Evolutionary conservation across 2,797 vertebrate genomes (phyloP), one percentile per base, ranked within the genome.

Genomic region (Synanceia verrucosa): DNA sequence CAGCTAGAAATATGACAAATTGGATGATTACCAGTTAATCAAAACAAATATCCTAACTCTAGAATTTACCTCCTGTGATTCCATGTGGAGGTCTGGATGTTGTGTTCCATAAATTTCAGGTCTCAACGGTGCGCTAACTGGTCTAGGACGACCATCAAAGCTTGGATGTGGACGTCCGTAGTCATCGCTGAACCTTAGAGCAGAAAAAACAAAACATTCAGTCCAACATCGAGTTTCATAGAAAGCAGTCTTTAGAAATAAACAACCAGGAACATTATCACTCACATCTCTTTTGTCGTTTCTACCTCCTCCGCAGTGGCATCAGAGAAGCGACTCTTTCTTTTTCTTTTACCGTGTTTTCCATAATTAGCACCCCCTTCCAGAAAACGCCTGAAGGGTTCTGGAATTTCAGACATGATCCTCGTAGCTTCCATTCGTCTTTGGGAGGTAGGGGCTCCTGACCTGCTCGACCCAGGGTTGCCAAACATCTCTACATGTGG

Each of bases 271-370:
- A 16, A 26, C 2, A 53, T 51, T 1, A 60, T 60, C 48, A 82
- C 92, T 91, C 67, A 95, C 94, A 86, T 90, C 13, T 70, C 68
- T 10, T 85, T 89, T 13, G 88, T 80, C 4, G 65, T 69, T 46
- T 81, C 68, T 33, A 92, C 34, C 69, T 94, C 94, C 16, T 91
- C 86, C 19, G 78, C 76, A 4, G 91, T 84, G 51, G 91, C 93
- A 75, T 94, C 91, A 18, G 92, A 87, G 60, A 94, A 95, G 68
- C 93, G 90, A 26, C 91, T 93, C 73, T 90, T 93, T 69, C 85
- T 90, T 84, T 89, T 92, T 64, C 85, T 90, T 80, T 87, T 93
- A 12, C 48, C n/a, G 0, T 23, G 13, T 21, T 23, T 56, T 2
- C 81, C 72, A 12, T 78, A 31, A 2, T 39, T 36, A 1, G n/a